Conservation (phyloP, 2,888 invertebrate species). For the Lysandra bellargus region DNA sequence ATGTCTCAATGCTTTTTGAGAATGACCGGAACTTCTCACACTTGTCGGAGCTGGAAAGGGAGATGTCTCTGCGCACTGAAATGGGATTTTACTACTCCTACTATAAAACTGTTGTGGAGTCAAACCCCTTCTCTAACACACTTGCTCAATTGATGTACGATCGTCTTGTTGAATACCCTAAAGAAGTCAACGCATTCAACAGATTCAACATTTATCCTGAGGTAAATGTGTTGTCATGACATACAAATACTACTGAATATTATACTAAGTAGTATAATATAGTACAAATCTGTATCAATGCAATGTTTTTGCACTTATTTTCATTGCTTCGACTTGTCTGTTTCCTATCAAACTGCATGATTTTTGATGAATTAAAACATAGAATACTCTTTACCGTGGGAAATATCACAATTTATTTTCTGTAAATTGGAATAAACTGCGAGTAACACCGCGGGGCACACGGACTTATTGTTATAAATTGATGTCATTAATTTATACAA, state of each 20-base stretch:
- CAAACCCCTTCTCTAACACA: constrained; percentile 80
- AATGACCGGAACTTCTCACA: constrained; percentile 91
- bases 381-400: not conserved
- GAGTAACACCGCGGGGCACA: no score
- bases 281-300: no score
- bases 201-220: constrained; percentile 93
- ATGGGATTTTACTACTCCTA: constrained; percentile 95
- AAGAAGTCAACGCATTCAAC: constrained; percentile 88
- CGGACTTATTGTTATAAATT: not conserved
- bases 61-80: constrained; percentile 92
- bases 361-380: no score
- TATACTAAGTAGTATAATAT: not conserved
- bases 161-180: constrained; percentile 89
- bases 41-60: constrained; percentile 89
- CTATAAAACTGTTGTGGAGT: constrained; percentile 90
- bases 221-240: constrained; percentile 61
- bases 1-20: constrained; percentile 88
- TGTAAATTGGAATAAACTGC: no score
- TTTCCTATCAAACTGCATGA: not conserved
- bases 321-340: not conserved
- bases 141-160: constrained; percentile 84
- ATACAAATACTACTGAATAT: not conserved
- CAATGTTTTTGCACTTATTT: constrained; percentile 42
- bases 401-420: not conserved
- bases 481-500: no score